Percentiles rank a stretch among this genome's conserved stretches.
Evolutionary conservation across 2,113 vertebrate genomes (phyloP).

Genomic region (Corapipo altera): DNA sequence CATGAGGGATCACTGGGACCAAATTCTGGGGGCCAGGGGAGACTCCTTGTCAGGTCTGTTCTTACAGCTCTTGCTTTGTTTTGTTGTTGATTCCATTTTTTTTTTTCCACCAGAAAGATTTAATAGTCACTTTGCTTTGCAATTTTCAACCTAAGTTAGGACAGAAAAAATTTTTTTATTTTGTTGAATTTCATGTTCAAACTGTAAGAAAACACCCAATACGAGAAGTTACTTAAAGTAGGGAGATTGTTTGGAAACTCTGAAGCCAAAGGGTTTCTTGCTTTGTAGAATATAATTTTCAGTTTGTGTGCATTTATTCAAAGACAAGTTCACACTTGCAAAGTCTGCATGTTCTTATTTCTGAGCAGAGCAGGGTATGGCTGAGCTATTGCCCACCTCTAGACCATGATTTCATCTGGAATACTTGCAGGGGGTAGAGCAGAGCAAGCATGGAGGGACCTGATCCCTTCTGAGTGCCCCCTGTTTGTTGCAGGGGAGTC

Average conservation of each 20-base stretch:
- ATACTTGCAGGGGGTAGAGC: not conserved
- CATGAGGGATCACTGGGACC: not conserved
- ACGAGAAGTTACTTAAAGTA: not conserved
- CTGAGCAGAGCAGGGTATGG: not conserved
- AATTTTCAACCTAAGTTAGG: not conserved
- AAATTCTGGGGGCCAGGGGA: not conserved
- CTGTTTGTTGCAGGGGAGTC: not conserved
- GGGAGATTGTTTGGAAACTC: not conserved
- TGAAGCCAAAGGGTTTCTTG: not conserved
- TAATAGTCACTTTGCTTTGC: not conserved
- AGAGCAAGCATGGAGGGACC: not conserved
- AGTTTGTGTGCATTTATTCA: not conserved
- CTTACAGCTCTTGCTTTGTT: fast-evolving
- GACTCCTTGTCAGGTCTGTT: not conserved
- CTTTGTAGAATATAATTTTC: not conserved
- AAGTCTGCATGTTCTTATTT: not conserved
- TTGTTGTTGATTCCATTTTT: not conserved
- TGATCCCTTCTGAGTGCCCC: not conserved
- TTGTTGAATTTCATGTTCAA: not conserved
- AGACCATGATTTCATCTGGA: not conserved
- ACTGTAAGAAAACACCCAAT: not conserved
- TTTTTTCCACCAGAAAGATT: fast-evolving
- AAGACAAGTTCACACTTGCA: not conserved
- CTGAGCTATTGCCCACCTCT: not conserved
- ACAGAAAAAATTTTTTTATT: not conserved